phyloP scores from a whole-genome alignment of 2,797 vertebrate species.

The Chiroxiphia lanceolata region DNA sequence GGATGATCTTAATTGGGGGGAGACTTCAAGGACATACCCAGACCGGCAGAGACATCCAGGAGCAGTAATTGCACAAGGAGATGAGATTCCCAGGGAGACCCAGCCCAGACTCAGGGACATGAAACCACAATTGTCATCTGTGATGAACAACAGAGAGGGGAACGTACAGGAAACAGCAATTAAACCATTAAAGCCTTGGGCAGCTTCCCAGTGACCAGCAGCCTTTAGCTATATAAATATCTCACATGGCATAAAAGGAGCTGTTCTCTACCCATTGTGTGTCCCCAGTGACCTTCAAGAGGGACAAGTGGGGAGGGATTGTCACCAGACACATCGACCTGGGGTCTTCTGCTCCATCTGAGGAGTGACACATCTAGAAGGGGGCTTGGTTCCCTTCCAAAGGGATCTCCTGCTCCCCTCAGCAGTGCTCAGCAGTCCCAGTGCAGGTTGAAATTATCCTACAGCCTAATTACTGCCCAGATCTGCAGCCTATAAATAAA shows the following conservation, averaged over 20 bases:
- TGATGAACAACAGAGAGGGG: constrained; percentile 53
- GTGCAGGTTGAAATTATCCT: neutral
- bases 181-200: constrained; percentile 55
- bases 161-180: constrained; percentile 55
- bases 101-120: neutral
- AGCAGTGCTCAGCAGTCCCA: neutral
- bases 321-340: neutral
- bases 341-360: neutral
- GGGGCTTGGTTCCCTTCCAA: neutral
- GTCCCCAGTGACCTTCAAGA: neutral
- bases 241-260: neutral
- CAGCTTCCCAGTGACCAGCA: constrained; percentile 28
- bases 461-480: neutral
- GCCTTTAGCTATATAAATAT: constrained; percentile 29
- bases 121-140: constrained; percentile 48
- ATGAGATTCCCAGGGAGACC: neutral
- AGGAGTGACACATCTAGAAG: neutral
- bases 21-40: neutral
- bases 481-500: neutral
- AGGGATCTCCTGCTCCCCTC: neutral
- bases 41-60: neutral
- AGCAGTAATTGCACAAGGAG: neutral
- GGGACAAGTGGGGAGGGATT: neutral
- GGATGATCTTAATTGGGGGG: neutral
- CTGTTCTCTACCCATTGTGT: neutral